These are phyloP conservation scores for Trichogramma pretiosum DNA, from an alignment of 1,140 invertebrate genomes.

Conservation along the genomic window DNA sequence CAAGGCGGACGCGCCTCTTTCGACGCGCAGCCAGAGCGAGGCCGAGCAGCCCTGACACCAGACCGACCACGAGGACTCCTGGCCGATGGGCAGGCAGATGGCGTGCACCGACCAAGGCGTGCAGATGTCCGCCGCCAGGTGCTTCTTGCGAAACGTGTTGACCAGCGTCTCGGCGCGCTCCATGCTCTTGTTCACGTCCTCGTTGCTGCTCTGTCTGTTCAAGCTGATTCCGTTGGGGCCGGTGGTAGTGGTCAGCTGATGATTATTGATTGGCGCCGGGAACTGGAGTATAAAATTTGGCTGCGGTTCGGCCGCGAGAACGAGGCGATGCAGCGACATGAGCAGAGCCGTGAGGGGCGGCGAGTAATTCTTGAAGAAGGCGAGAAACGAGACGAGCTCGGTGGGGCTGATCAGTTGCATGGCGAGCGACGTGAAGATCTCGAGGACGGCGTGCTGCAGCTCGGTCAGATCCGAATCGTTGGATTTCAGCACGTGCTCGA, in stretches of 20 bases:
- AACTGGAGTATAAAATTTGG: conserved; percentile 54
- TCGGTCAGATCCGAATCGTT: conserved; percentile 37
- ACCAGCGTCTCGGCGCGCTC: conserved; percentile 35
- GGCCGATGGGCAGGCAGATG: conserved; percentile 44
- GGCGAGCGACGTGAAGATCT: conserved; percentile 50
- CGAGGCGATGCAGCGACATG: conserved; percentile 45
- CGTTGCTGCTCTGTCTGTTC: conserved; percentile 17
- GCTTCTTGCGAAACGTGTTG: conserved; percentile 35
- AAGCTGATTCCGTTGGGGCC: no score
- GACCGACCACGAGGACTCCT: conserved; percentile 48
- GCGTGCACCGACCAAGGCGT: conserved; percentile 48
- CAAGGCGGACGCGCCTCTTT: conserved; percentile 25
- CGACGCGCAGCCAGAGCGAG: conserved; percentile 47
- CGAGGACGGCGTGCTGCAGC: conserved; percentile 50
- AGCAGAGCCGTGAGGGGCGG: conserved; percentile 48
- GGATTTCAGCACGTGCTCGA: conserved; percentile 28
- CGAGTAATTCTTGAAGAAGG: conserved; percentile 46
- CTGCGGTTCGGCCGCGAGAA: conserved; percentile 40
- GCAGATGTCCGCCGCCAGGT: conserved; percentile 33
- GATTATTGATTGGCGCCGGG: conserved; percentile 35
- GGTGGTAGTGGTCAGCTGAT: conserved; percentile 11
- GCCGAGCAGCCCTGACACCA: conserved; percentile 55
- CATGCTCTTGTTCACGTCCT: conserved; percentile 25
- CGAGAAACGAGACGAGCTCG: conserved; percentile 49
- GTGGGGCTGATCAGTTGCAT: conserved; percentile 46